Evolutionary conservation across 2,113 vertebrate species (phyloP).

Genomic region (Carassius carassius): DNA sequence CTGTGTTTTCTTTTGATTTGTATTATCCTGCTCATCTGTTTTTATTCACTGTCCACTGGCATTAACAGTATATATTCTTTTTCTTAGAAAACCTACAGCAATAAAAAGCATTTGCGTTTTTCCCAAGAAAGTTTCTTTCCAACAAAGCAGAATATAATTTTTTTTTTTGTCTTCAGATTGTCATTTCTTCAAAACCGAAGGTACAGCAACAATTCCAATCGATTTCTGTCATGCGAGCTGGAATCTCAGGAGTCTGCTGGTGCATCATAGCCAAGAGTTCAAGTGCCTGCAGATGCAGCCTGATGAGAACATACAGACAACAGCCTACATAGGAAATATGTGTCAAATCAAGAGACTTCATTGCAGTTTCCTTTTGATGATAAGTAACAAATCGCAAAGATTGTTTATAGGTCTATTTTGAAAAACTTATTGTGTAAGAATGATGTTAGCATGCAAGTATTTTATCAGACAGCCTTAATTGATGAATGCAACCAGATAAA

Average conservation of each 20-base stretch:
- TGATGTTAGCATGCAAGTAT: conserved; percentile 15
- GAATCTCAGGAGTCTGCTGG: conserved; percentile 75
- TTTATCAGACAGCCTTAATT: conserved; percentile 13
- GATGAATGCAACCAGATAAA: not conserved
- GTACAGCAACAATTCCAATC: conserved; percentile 75
- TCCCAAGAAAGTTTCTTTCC: not conserved
- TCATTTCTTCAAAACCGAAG: conserved; percentile 75
- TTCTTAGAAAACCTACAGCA: not conserved
- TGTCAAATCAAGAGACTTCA: conserved; percentile 7
- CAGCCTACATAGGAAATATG: not conserved
- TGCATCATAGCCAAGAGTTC: conserved; percentile 58
- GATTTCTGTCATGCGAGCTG: conserved; percentile 73
- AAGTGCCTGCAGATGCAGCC: not conserved
- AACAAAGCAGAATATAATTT: not conserved
- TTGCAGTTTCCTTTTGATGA: not conserved
- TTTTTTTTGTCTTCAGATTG: conserved; percentile 63
- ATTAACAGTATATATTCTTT: not conserved
- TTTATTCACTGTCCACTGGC: not conserved
- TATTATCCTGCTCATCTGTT: not conserved
- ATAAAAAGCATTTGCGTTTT: not conserved
- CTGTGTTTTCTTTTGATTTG: too few relatives aligned
- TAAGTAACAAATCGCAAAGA: not conserved
- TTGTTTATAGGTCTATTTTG: conserved; percentile 5
- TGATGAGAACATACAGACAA: conserved; percentile 18
- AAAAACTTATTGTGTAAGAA: not conserved